Evolutionary conservation across 2,888 invertebrate genomes (phyloP).

Genomic region (Ormia ochracea): DNA sequence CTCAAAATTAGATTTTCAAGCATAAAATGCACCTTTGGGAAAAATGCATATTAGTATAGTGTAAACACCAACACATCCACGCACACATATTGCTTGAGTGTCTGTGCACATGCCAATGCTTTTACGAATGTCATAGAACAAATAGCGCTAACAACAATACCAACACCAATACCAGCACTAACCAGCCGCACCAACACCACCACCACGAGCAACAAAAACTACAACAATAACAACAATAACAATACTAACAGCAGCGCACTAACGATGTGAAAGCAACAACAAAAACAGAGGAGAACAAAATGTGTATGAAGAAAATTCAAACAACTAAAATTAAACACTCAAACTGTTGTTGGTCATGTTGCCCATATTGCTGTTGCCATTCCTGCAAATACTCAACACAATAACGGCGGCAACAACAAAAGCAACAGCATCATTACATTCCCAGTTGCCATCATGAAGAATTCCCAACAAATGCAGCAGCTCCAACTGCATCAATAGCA

Average conservation of each 20-base stretch:
- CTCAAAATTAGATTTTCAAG: slow-evolving; percentile 75
- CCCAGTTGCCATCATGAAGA: not conserved
- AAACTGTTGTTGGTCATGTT: not conserved
- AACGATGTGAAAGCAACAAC: not conserved
- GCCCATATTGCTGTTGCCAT: slow-evolving; percentile 21
- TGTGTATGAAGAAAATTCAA: not conserved
- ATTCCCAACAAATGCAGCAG: slow-evolving; percentile 6
- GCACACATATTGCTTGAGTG: not conserved
- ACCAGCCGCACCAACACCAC: too few relatives aligned
- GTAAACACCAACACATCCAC: slow-evolving; percentile 1
- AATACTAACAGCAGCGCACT: not conserved
- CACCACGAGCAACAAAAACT: not conserved
- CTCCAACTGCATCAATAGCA: too few relatives aligned
- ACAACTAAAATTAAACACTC: not conserved
- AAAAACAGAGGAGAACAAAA: too few relatives aligned
- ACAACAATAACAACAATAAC: not conserved
- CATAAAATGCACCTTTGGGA: slow-evolving; percentile 75
- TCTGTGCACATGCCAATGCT: not conserved
- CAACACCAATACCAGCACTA: not conserved
- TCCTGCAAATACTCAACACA: slow-evolving; percentile 20
- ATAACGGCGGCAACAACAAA: not conserved
- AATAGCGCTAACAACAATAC: not conserved
- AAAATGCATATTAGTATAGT: slow-evolving; percentile 67
- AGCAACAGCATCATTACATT: not conserved
- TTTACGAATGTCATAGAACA: not conserved